These are phyloP conservation scores for Glyptemys insculpta DNA, from an alignment of 2,797 vertebrate genomes.

Conservation along the genomic window DNA sequence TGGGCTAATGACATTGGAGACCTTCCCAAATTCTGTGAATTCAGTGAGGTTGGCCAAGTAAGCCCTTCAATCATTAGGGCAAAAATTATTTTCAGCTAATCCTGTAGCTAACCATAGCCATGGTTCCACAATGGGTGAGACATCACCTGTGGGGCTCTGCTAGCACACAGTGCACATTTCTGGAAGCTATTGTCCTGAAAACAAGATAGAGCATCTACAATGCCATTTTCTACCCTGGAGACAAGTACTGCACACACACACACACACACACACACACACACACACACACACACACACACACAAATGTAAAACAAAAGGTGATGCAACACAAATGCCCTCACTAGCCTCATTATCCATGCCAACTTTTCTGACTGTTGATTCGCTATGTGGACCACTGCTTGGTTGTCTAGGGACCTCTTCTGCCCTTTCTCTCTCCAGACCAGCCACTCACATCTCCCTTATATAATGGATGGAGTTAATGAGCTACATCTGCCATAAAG, in stretches of 20 bases:
- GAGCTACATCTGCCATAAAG: background rate
- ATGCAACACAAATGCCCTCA: background rate
- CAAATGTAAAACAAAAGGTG: background rate
- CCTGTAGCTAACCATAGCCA: background rate
- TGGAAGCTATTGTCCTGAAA: background rate
- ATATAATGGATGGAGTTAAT: background rate
- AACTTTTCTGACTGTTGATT: background rate
- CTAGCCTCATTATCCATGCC: background rate
- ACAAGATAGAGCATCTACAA: background rate
- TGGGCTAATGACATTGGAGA: background rate
- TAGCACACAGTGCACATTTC: background rate
- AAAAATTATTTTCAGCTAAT: background rate
- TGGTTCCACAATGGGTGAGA: background rate
- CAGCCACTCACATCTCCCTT: background rate
- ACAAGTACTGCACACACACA: too few relatives aligned
- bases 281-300: too few relatives aligned
- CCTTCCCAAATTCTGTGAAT: background rate
- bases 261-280: too few relatives aligned
- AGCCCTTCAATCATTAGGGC: background rate
- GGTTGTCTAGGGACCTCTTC: background rate
- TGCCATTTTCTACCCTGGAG: background rate
- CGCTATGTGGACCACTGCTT: background rate
- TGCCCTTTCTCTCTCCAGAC: background rate
- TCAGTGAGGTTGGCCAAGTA: background rate
- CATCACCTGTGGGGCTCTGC: background rate